Evolutionary conservation across 92 coral and sea anemone genomes (phyloP), one percentile per base, ranked within the genome.

Genomic region (Isaurus tuberculatus): DNA sequence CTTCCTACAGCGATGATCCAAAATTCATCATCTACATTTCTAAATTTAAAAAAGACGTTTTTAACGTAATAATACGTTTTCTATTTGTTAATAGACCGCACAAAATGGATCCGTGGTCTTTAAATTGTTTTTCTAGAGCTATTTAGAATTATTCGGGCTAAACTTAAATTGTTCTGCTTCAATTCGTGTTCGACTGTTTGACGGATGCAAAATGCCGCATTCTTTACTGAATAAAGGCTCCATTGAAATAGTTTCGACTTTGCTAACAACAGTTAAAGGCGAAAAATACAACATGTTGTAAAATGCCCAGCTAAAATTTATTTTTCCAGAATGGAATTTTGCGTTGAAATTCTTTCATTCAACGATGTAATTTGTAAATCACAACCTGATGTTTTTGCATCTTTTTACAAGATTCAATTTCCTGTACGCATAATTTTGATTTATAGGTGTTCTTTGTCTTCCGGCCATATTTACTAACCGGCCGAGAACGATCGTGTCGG

Each of bases 401-500:
- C 33, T 60, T 22, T 60, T 11, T 15, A 22, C 49, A 30, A 51
- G 9, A 4, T 32, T 29, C 28, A 73, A 43, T 26, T 55, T 34
- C 19, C 30, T 19, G 29, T 55, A 33, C 31, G 5, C 14, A 17
- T 49, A 75, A 31, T 55, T 0, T 53, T 75, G 51, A 34, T 55
- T 75, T 31, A 37, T 57, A 33, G 29, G 17, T 75, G 55, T 75
- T 31, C 22, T 32, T 53, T 53, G 30, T 75, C 46, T 55, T 75
- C 46, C 66, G 81, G 81, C 27, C 46, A 57, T 55, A 29, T 75
- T 75, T 57, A 26, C 34, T 57, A 25, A 57, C 30, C 43, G 10
- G 67, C 48, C 34, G 81, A 51, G 51, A 49, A 49, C 22, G 14
- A 3, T 60, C 67, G 69, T 31, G 81, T 75, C 81, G 69, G 67